Base-by-base conservation (phyloP, 2,888 invertebrate species). In the Polietes domitor region DNA sequence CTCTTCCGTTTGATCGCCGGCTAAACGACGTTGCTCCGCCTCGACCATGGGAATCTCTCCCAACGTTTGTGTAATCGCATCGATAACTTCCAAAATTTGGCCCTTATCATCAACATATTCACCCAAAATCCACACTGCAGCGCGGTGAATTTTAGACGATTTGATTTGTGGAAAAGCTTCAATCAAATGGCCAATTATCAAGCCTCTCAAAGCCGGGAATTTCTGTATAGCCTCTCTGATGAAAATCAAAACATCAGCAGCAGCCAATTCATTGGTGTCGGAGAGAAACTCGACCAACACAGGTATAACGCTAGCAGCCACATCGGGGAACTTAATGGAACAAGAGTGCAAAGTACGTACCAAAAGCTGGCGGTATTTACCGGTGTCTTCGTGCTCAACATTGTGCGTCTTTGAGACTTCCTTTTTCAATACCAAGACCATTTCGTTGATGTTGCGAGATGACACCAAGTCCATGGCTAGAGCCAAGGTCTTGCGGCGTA, bases 41-140 rank as follows among this genome's bases (percentile, higher is more conserved):
- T 95, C 95, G 32, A 95, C 93, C 87, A 94, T 92, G 19, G 94
- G 94, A 50, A 94, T 90, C 24, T 96, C 96, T 77, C 97, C 97
- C 37, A 97, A 92, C 2, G 96, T 94, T 86, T 94, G 94, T 86
- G 95, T 94, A 41, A 99, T 94, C 85, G 95, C 95, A 68, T 94
- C 94, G 89, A 98, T 95, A 2, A 98, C 97, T 81, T 95, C 95
- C 85, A 94, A 93, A 50, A 98, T 97, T 86, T 98, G 96, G 21
- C 94, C 94, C 28, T 94, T 93, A 0, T 95, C 94, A 80, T 96
- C 96, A 1, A 98, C 97, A 92, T 98, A 99, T 92, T 99, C 99
- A 5, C 99, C 99, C 81, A 99, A 93, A 89, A 99, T 97, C 99
- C 99, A 99, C 77, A 99, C 93, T 0, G 99, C 98, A 0, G 98